phyloP scores from a whole-genome alignment of 2,113 vertebrate genomes.

The Thalassoma bifasciatum region DNA sequence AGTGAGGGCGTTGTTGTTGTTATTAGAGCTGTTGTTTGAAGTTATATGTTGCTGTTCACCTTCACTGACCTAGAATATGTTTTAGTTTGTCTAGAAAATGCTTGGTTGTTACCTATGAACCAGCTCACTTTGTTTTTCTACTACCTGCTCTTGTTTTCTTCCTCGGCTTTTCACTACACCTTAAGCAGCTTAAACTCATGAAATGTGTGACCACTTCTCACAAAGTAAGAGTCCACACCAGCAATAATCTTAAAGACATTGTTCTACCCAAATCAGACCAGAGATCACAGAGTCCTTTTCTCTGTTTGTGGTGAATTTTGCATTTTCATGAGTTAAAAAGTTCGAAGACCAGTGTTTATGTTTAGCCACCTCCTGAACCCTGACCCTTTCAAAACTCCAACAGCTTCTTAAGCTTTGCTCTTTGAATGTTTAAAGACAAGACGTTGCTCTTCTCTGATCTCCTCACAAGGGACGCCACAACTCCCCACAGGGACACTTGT shows the following conservation, averaged over 20 bases:
- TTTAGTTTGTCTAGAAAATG: conserved; percentile 36
- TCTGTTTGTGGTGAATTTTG: neutral
- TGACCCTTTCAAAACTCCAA: conserved; percentile 14
- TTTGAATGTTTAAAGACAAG: conserved; percentile 59
- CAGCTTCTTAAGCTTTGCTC: conserved; percentile 25
- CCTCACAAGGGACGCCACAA: conserved; percentile 53
- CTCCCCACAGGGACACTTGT: conserved; percentile 65
- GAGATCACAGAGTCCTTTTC: conserved; percentile 15
- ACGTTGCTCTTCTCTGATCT: conserved; percentile 55
- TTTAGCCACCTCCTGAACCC: neutral
- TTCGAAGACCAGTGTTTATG: neutral
- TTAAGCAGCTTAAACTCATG: conserved; percentile 55
- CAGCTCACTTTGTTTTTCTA: conserved; percentile 35
- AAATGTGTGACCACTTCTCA: conserved; percentile 42
- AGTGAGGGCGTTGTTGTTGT: conserved; percentile 42
- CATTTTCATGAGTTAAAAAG: neutral
- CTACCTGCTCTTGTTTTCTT: conserved; percentile 31
- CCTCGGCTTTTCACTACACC: conserved; percentile 21
- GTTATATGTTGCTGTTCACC: conserved; percentile 6
- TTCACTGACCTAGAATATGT: conserved; percentile 44
- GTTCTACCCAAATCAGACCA: neutral
- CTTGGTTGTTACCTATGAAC: conserved; percentile 14
- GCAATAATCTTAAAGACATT: conserved; percentile 25
- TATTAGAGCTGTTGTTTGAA: conserved; percentile 40
- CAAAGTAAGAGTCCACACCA: conserved; percentile 20